A percentile compares a stretch with the other conserved stretches of the same genome.
Evolutionary conservation across 1,140 invertebrate species (phyloP).

Genomic region (Ylistrum balloti): DNA sequence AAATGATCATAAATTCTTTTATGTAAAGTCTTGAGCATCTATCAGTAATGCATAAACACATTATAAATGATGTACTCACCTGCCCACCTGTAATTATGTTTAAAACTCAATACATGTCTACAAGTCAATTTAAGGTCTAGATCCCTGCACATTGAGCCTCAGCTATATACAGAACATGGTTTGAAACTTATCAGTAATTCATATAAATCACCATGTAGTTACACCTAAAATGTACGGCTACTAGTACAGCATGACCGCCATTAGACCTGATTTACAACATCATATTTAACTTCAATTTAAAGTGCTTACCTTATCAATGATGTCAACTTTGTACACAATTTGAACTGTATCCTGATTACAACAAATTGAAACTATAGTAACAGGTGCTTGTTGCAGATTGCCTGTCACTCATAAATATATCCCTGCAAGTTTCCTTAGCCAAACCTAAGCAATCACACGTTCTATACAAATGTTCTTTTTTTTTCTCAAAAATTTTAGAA

Average conservation of each 20-base stretch:
- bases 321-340: not conserved
- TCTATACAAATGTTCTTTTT: too few relatives aligned
- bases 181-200: conserved; percentile 25
- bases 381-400: not conserved
- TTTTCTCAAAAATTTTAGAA: too few relatives aligned
- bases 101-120: not conserved
- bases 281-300: not conserved
- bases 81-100: not conserved
- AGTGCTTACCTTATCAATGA: conserved; percentile 2
- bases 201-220: not conserved
- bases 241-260: not conserved
- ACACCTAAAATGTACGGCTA: not conserved
- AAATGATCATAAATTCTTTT: too few relatives aligned
- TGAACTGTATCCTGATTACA: not conserved
- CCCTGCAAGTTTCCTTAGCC: too few relatives aligned
- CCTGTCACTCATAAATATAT: not conserved
- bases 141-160: not conserved
- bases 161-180: not conserved
- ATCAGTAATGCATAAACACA: not conserved
- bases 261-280: not conserved
- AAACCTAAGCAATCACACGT: too few relatives aligned
- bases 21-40: not conserved
- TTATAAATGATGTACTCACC: not conserved
- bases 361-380: not conserved
- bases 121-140: not conserved